Evolutionary conservation across 2,797 vertebrate species (phyloP), one percentile per base, ranked within the genome.

Genomic region (Uromys caudimaculatus): DNA sequence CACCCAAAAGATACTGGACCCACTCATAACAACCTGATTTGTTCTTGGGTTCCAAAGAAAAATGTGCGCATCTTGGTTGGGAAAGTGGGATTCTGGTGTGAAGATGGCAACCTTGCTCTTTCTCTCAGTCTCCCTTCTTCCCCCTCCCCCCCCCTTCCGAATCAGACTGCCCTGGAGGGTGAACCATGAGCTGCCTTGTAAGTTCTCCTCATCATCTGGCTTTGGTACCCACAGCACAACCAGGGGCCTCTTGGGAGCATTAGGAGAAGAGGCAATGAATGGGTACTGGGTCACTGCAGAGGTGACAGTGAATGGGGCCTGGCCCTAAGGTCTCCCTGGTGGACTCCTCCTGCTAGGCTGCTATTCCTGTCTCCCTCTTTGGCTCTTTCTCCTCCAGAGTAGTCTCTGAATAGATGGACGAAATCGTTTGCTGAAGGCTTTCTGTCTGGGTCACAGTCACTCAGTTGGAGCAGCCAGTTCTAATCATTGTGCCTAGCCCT

Each of bases 361-460:
- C 67, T 41, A 6, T 29, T 84, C 86, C 38, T 4, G 13, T 35
- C 67, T 89, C 77, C 24, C 16, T 54, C 41, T 50, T 38, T 12
- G 47, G 50, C 82, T 88, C 21, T 35, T 78, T 5, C 24, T 62
- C 52, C 90, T 89, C 50, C 12, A 73, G 12, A 81, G 38, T 8
- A 0, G 52, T 69, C 76, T 78, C 60, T n/a, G 50, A 60, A 47
- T 13, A 35, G 23, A 29, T 2, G 14, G 67, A 75, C 29, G 78
- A 60, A 78, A 23, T 84, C 38, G 0, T 32, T 58, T 64, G 83
- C 47, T 16, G 69, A 69, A 93, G 83, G 75, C 47, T 75, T 95
- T 82, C 92, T 92, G 88, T 91, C 84, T 52, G 67, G 67, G 54
- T 93, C 87, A 17, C 67, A 44, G 93, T 58, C 41, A 35, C 60